A percentile compares a stretch with the other conserved stretches of the same genome.
Evolutionary conservation across 1,140 invertebrate species (phyloP).

Genomic region (Drosophila teissieri): DNA sequence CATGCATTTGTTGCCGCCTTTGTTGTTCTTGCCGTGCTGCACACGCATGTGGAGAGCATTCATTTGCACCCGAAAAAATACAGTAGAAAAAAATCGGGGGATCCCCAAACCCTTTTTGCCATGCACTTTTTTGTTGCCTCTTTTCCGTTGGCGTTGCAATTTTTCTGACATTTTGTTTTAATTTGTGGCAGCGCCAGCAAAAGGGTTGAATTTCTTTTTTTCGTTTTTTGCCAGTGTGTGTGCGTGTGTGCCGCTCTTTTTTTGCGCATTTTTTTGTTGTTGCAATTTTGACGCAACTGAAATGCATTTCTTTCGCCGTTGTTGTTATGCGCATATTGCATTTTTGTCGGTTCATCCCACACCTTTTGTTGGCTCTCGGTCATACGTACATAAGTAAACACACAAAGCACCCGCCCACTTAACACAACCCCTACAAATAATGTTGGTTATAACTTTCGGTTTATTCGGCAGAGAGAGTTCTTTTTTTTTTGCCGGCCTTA

Average conservation of each 20-base stretch:
- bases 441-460: constrained; percentile 43
- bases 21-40: constrained; percentile 44
- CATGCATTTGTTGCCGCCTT: constrained; percentile 40
- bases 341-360: constrained; percentile 80
- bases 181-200: constrained; percentile 73
- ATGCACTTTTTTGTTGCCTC: constrained; percentile 37
- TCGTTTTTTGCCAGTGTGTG: constrained; percentile 21
- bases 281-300: constrained; percentile 73
- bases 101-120: constrained; percentile 41
- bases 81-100: constrained; percentile 21
- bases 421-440: neutral
- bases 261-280: constrained; percentile 31
- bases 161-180: constrained; percentile 83
- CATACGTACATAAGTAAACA: constrained; percentile 25
- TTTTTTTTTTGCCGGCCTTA: constrained; percentile 27
- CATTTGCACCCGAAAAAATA: constrained; percentile 64
- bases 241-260: constrained; percentile 31
- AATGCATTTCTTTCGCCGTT: constrained; percentile 55
- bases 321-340: constrained; percentile 72
- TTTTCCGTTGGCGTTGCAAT: constrained; percentile 62
- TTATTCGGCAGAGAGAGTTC: neutral
- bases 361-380: constrained; percentile 54
- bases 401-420: neutral
- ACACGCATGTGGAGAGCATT: constrained; percentile 76
- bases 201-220: constrained; percentile 72